Evolutionary conservation across 2,113 vertebrate genomes (phyloP).

Genomic region (Arvicanthis niloticus): DNA sequence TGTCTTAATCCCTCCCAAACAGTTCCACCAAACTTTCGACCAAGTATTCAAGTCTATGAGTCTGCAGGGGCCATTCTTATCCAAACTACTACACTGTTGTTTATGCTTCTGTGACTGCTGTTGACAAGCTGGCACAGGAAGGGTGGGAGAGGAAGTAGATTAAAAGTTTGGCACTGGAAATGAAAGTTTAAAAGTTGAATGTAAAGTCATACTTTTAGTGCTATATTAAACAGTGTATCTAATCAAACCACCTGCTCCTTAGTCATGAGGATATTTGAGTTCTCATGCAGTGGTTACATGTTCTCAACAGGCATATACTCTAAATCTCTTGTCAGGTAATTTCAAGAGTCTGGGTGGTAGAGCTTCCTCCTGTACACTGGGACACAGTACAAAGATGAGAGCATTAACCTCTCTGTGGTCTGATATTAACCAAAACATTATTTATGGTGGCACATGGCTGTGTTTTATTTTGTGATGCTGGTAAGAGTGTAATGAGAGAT

Average conservation of each 20-base stretch:
- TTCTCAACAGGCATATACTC: not conserved
- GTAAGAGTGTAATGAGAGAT: slow-evolving; percentile 71
- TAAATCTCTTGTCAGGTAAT: not conserved
- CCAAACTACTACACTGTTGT: not conserved
- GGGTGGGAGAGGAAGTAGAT: not conserved
- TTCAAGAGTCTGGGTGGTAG: not conserved
- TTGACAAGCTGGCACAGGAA: not conserved
- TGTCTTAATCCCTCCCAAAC: not conserved
- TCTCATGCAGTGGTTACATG: not conserved
- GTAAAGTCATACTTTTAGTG: not conserved
- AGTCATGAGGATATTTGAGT: not conserved
- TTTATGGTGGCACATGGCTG: not conserved
- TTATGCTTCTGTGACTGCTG: not conserved
- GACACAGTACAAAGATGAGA: not conserved
- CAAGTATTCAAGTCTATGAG: not conserved
- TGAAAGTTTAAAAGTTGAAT: not conserved
- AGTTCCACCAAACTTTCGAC: not conserved
- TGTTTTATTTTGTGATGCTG: slow-evolving; percentile 52
- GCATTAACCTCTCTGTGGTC: no score
- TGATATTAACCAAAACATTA: not conserved
- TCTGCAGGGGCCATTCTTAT: no score
- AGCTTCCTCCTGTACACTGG: not conserved
- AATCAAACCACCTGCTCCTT: not conserved
- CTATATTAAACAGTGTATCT: not conserved
- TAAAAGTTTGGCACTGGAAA: not conserved